A percentile compares a stretch with the other conserved stretches of the same genome.
phyloP scores from a whole-genome alignment of 2,113 vertebrate species.

The Sorex araneus region DNA sequence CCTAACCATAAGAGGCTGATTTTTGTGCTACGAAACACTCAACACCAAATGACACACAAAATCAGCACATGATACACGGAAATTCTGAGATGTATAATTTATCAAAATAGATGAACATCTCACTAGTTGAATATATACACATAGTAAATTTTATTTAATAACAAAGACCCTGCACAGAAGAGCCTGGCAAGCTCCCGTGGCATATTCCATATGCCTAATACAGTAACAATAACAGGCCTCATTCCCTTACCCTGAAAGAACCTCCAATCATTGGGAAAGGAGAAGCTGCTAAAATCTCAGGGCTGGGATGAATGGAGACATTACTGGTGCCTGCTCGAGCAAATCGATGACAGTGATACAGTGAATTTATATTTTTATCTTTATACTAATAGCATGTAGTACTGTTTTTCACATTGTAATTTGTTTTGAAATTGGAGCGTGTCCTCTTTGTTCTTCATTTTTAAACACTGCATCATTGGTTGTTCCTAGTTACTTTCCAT shows the following conservation, averaged over 20 bases:
- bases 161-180: too few species aligned
- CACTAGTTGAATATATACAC: neutral
- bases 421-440: neutral
- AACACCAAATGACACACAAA: neutral
- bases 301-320: too few species aligned
- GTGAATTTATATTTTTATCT: neutral
- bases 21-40: neutral
- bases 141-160: too few species aligned
- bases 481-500: neutral
- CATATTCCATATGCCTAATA: too few species aligned
- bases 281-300: too few species aligned
- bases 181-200: too few species aligned
- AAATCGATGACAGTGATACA: too few species aligned
- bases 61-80: neutral
- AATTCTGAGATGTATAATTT: neutral
- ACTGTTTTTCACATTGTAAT: neutral
- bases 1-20: neutral
- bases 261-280: too few species aligned
- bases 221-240: too few species aligned
- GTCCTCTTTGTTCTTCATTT: neutral
- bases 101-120: slow-evolving; percentile 14
- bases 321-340: too few species aligned
- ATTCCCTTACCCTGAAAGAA: too few species aligned
- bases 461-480: neutral
- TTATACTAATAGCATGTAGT: neutral